These are phyloP conservation scores for Apolygus lucorum DNA, from an alignment of 1,140 invertebrate genomes.

Conservation along the genomic window DNA sequence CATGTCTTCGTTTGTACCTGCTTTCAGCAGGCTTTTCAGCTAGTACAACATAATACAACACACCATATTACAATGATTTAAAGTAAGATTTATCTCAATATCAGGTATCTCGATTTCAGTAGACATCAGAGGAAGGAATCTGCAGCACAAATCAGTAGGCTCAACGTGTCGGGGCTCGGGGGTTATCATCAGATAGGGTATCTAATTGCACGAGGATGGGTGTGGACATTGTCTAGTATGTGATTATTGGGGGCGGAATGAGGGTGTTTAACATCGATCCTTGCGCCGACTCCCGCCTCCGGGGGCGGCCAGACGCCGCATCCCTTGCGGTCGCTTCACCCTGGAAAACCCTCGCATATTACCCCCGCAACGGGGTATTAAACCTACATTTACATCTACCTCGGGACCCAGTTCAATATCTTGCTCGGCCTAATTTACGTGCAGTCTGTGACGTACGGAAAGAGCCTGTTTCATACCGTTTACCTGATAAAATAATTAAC, in stretches of 20 bases:
- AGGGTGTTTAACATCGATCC: conserved; percentile 16
- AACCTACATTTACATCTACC: not conserved
- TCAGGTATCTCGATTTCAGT: no score
- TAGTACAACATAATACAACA: no score
- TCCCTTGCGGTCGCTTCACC: not conserved
- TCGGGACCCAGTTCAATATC: not conserved
- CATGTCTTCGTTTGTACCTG: no score
- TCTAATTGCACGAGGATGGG: conserved; percentile 9
- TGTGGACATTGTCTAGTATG: conserved; percentile 13
- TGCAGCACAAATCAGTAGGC: no score
- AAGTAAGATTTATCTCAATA: no score
- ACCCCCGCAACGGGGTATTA: not conserved
- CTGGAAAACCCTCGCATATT: not conserved
- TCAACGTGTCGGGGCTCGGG: not conserved
- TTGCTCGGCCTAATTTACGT: not conserved
- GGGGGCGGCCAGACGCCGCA: conserved; percentile 5
- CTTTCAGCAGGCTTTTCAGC: no score
- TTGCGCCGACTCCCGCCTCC: not conserved
- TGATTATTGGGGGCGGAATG: conserved; percentile 13
- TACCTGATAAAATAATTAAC: no score
- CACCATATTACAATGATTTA: no score
- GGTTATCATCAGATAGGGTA: not conserved
- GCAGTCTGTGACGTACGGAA: no score
- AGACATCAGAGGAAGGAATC: no score
- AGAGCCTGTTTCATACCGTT: no score